Evolutionary conservation across 1,140 invertebrate species (phyloP), one percentile per base, ranked within the genome.

Genomic region (Bombus confusus): DNA sequence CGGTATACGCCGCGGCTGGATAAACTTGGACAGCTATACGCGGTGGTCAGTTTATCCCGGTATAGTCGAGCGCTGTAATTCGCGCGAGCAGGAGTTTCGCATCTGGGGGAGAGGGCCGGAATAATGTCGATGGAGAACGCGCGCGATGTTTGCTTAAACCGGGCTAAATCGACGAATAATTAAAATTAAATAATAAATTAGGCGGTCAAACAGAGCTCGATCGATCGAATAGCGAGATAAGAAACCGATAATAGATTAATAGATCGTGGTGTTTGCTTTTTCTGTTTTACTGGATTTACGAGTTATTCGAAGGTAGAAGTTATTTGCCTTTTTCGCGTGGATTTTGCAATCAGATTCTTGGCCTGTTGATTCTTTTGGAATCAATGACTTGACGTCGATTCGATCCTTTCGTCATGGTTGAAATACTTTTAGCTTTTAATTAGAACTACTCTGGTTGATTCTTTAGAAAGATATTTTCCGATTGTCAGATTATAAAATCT

Each of bases 11-110:
- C 77, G 85, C 72, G 85, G 86, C 73, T 59, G 88, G 79, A 91
- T 92, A 91, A 90, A 89, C 87, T 72, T 64, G 62, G 88, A 87
- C 86, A 87, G 88, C 80, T 88, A 91, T 87, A 76, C 84, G 79
- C 69, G 78, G 84, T 85, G 84, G 83, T 73, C 77, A 72, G 83
- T 85, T 85, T 80, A 85, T 80, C 66, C 68, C 34, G 10, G 64
- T 3, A 34, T 37, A 8, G 31, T 47, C 18, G 18, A 31, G 13
- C n/a, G 10, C 47, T 74, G 81, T 83, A 83, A 78, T 83, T 85
- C 83, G 83, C 78, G 31, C 18, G 25, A 39, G 39, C 47, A 52
- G 79, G 68, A 72, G 72, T 72, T 80, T 59, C 47, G 25, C 22
- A 3, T 34, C 34, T 47, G 39, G 31, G 6, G 15, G n/a, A 8